A percentile compares a stretch with the other conserved stretches of the same genome.
Conservation (phyloP, 2,888 invertebrate species). For the Branchipolynoe longqiensis region DNA sequence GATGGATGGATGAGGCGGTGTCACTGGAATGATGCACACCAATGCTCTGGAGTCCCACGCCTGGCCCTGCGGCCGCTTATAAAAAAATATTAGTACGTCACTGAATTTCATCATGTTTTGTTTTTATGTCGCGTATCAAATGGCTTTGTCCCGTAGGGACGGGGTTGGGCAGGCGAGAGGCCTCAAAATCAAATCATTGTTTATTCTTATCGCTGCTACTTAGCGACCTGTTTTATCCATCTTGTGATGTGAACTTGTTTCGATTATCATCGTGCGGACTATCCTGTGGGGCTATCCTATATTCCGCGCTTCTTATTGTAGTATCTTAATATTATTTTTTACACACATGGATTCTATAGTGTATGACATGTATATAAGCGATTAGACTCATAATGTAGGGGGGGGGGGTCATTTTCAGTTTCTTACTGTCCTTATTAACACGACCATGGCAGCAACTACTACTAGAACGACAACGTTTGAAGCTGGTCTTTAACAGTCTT, state of each 20-base stretch:
- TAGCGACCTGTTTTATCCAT: no score
- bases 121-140: neutral
- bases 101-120: neutral
- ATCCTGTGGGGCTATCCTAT: neutral
- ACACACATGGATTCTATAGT: neutral
- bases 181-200: no score
- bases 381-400: neutral
- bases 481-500: constrained; percentile 25
- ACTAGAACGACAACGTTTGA: neutral
- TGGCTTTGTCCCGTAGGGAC: no score
- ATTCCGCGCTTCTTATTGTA: neutral
- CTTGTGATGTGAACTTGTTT: neutral
- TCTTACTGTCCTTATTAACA: neutral
- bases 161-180: no score
- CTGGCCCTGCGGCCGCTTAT: neutral
- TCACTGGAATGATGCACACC: neutral
- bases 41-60: neutral
- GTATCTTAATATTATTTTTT: neutral
- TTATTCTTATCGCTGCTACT: no score
- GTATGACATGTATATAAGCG: neutral
- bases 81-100: neutral
- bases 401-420: neutral
- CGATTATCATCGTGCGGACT: neutral
- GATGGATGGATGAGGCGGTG: no score
- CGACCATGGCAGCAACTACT: constrained; percentile 25